These are phyloP conservation scores for Drosophila pseudotalamancana DNA, from an alignment of 2,888 invertebrate species.

Conservation along the genomic window DNA sequence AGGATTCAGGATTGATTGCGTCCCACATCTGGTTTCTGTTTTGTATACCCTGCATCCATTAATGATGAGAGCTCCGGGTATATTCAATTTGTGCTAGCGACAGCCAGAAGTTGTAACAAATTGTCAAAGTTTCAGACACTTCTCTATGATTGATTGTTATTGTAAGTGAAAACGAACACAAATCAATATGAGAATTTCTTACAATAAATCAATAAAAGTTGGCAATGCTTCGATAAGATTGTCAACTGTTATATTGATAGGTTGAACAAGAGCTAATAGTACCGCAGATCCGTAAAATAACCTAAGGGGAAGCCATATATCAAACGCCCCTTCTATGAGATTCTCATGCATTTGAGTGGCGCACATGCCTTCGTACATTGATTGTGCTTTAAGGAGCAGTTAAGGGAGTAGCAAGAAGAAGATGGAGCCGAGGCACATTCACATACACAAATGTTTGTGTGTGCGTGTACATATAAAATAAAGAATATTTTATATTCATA, in stretches of 20 bases:
- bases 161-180: background rate
- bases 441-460: background rate
- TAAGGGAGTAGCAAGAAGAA: too few relatives aligned
- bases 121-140: background rate
- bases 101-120: too few relatives aligned
- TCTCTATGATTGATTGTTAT: conserved; percentile 14
- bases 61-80: too few relatives aligned
- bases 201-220: conserved; percentile 3
- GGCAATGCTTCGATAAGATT: too few relatives aligned
- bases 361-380: background rate
- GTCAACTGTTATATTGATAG: too few relatives aligned
- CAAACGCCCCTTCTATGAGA: background rate
- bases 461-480: background rate
- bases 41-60: background rate
- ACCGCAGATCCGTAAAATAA: too few relatives aligned
- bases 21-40: background rate
- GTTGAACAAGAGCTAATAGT: too few relatives aligned
- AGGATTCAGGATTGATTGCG: conserved; percentile 13
- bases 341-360: background rate
- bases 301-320: too few relatives aligned
- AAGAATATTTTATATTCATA: too few relatives aligned
- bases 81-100: too few relatives aligned
- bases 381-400: background rate
- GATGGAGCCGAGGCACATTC: too few relatives aligned
- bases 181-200: background rate